phyloP scores from a whole-genome alignment of 2,113 vertebrate species.

The Tautogolabrus adspersus region DNA sequence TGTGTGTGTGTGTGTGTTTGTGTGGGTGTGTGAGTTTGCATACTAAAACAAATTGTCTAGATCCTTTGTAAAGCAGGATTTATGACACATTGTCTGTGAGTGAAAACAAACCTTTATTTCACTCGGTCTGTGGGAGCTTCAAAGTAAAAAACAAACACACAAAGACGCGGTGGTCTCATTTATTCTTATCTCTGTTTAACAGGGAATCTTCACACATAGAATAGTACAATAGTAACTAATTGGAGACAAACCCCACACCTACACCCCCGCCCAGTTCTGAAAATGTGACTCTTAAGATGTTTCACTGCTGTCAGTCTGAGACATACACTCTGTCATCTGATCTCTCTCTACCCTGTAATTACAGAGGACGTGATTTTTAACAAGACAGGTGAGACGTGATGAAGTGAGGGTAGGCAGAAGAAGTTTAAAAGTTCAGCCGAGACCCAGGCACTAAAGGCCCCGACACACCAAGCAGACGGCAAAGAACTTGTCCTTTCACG shows the following conservation, averaged over 20 bases:
- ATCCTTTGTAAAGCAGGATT: conserved; percentile 42
- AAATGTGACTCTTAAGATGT: background rate
- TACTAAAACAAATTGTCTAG: background rate
- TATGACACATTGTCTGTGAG: conserved; percentile 10
- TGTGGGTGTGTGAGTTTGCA: background rate
- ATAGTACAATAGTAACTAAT: background rate
- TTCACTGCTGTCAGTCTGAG: conserved; percentile 11
- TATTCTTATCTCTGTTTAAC: conserved; percentile 34
- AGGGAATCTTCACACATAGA: background rate
- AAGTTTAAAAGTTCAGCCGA: background rate
- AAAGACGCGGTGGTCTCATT: background rate
- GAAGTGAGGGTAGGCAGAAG: background rate
- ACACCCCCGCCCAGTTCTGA: conserved; percentile 2
- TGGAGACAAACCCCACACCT: background rate
- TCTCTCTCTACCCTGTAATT: conserved; percentile 32
- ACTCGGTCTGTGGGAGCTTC: conserved; percentile 13
- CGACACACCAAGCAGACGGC: too few relatives aligned
- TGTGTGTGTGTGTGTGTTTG: background rate
- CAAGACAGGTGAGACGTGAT: conserved; percentile 9
- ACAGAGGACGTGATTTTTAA: conserved; percentile 23
- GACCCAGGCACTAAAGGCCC: too few relatives aligned
- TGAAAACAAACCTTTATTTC: conserved; percentile 25
- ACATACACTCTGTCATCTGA: conserved; percentile 1
- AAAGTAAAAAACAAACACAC: background rate
- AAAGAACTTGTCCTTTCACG: too few relatives aligned